A percentile compares a stretch with the other conserved stretches of the same genome.
These are phyloP conservation scores for Petrolisthes cinctipes DNA, from an alignment of 2,888 invertebrate species.

Conservation along the genomic window DNA sequence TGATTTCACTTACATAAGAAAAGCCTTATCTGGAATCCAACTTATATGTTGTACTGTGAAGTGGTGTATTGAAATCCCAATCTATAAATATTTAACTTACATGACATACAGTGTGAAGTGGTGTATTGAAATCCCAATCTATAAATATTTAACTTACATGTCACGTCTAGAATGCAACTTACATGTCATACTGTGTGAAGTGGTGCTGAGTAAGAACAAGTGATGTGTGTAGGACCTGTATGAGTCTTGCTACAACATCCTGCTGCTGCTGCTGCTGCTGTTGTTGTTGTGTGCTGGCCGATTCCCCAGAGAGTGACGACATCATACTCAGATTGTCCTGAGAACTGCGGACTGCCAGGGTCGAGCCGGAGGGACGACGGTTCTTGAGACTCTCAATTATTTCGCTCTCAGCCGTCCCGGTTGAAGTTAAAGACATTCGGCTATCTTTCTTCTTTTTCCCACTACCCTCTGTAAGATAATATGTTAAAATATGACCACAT, in stretches of 20 bases:
- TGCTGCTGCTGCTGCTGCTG: slow-evolving; percentile 34
- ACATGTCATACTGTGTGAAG: slow-evolving; percentile 64
- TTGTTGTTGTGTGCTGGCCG: slow-evolving; percentile 32
- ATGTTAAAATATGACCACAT: no score
- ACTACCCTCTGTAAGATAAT: slow-evolving; percentile 36
- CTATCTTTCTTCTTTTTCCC: slow-evolving; percentile 64
- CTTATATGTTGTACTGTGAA: no score
- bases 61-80: no score
- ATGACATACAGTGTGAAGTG: no score
- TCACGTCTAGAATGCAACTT: slow-evolving; percentile 53
- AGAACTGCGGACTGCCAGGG: slow-evolving; percentile 55
- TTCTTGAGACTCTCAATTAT: slow-evolving; percentile 57
- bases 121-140: no score
- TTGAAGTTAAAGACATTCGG: slow-evolving; percentile 53
- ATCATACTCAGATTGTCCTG: slow-evolving; percentile 64
- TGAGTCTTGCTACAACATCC: slow-evolving; percentile 56
- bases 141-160: slow-evolving; percentile 28
- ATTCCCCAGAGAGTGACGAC: slow-evolving; percentile 53
- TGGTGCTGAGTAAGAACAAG: slow-evolving; percentile 64
- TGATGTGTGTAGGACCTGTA: slow-evolving; percentile 58
- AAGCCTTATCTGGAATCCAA: no score
- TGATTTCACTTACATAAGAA: no score
- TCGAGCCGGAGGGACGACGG: slow-evolving; percentile 58
- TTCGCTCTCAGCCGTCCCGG: slow-evolving; percentile 56
- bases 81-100: background rate